phyloP scores from a whole-genome alignment of 1,140 invertebrate species.

The Meloidogyne chitwoodi region DNA sequence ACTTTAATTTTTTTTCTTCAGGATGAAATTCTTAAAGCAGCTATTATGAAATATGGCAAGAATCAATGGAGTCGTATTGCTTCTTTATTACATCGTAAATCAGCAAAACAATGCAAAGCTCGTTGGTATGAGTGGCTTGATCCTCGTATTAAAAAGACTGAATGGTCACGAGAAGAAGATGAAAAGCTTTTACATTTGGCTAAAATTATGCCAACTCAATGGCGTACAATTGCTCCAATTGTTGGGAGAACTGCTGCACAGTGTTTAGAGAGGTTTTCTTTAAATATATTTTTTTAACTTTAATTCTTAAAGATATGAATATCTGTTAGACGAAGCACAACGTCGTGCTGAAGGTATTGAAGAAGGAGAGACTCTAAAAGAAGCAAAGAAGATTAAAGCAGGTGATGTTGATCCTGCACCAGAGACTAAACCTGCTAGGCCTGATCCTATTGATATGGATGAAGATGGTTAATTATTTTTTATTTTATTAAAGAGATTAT shows the following conservation, averaged over 20 bases:
- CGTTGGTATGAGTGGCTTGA: slow-evolving; percentile 95
- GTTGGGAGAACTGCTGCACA: slow-evolving; percentile 96
- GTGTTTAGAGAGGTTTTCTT: slow-evolving; percentile 80
- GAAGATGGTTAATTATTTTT: slow-evolving; percentile 75
- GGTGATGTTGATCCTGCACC: slow-evolving; percentile 99
- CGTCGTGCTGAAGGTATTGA: slow-evolving; percentile 92
- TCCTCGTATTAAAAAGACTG: slow-evolving; percentile 99
- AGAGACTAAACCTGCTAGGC: slow-evolving; percentile 95
- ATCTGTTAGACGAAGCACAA: slow-evolving; percentile 86
- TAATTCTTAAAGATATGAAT: slow-evolving; percentile 46
- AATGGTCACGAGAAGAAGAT: slow-evolving; percentile 98
- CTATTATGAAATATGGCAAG: slow-evolving; percentile 99
- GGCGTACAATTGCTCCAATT: slow-evolving; percentile 97
- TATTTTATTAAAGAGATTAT: background rate
- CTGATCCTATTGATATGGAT: slow-evolving; percentile 99
- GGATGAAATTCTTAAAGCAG: slow-evolving; percentile 99
- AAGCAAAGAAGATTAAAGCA: slow-evolving; percentile 91
- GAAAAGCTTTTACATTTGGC: slow-evolving; percentile 95
- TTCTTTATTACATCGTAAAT: slow-evolving; percentile 93
- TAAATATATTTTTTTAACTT: slow-evolving; percentile 16
- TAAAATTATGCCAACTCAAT: slow-evolving; percentile 98
- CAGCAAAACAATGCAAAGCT: slow-evolving; percentile 98
- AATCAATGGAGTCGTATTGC: slow-evolving; percentile 99
- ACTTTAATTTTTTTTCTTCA: slow-evolving; percentile 60
- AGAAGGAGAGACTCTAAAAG: slow-evolving; percentile 72